Evolutionary conservation across 2,888 invertebrate species (phyloP), one percentile per base, ranked within the genome.

Genomic region (Drosophila parthenogenetica): DNA sequence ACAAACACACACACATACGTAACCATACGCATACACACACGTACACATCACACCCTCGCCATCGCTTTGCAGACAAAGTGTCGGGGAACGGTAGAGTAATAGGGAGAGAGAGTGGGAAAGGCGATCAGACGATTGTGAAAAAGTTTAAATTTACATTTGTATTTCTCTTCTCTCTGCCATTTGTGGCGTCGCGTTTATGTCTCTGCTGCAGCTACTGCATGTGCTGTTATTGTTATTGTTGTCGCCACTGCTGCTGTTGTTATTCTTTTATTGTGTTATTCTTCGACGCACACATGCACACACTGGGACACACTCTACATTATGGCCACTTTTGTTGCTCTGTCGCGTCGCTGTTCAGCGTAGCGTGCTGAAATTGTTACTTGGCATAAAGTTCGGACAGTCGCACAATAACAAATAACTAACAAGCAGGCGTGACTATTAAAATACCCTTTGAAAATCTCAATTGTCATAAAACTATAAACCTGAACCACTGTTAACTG

Each of bases 141-240:
- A 78, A 77, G 74, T 82, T 81, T 72, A 82, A 87, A 83, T 83
- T 87, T 83, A 83, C 85, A 87, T 83, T 86, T 63, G 74, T 73
- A 35, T 57, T 73, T 71, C 63, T 67, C 71, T 71, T 35, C 35
- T 35, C 35, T 60, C 83, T 65, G 69, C 73, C 86, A 72, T 76
- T 73, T 73, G 54, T 61, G 51, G 54, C 68, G 58, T 43, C 68
- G 49, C 58, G 53, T 64, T 49, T 32, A 35, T 57, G 42, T 50
- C 8, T 59, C 4, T 25, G 40, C 42, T 57, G 57, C 49, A 61
- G 73, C 68, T 64, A 73, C 57, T 57, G 69, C 43, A 37, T 60
- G 50, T 60, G 54, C 29, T 61, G 54, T 49, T 77, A 64, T 76
- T 77, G 61, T 62, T 75, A 35, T 72, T 67, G 63, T 42, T 54